phyloP scores from a whole-genome alignment of 2,113 vertebrate genomes.

The Vombatus ursinus region DNA sequence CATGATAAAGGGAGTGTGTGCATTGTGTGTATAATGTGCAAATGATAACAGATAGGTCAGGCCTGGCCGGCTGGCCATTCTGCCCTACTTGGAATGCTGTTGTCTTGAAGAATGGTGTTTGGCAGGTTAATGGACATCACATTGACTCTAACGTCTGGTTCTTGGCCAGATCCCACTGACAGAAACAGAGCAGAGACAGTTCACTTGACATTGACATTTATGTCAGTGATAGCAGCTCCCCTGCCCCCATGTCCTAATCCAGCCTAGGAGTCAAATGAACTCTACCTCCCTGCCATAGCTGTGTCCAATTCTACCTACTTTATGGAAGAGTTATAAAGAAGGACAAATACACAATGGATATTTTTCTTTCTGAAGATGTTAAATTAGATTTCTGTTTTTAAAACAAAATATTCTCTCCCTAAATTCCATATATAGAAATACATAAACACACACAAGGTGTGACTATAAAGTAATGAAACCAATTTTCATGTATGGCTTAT shows the following conservation, averaged over 20 bases:
- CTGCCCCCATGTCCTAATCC: constrained; percentile 34
- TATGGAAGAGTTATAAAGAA: background rate
- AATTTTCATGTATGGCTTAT: background rate
- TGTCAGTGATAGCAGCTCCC: background rate
- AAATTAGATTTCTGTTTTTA: background rate
- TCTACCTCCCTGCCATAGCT: background rate
- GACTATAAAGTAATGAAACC: background rate
- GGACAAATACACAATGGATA: constrained; percentile 16
- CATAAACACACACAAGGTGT: background rate
- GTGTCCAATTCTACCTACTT: constrained; percentile 32
- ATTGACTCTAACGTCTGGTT: constrained; percentile 46
- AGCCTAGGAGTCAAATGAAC: constrained; percentile 12
- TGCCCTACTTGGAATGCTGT: constrained; percentile 60
- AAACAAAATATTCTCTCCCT: constrained; percentile 2
- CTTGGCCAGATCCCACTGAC: constrained; percentile 45
- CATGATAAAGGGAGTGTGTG: background rate
- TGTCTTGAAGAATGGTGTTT: constrained; percentile 60
- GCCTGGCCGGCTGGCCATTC: constrained; percentile 50
- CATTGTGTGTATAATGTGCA: background rate
- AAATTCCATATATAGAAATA: background rate
- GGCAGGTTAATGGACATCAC: constrained; percentile 59
- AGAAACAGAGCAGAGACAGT: constrained; percentile 62
- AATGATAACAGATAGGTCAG: constrained; percentile 26
- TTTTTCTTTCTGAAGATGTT: background rate
- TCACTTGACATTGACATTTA: background rate